These are phyloP conservation scores for Cosmopolites sordidus DNA, from an alignment of 2,888 invertebrate genomes.

Conservation along the genomic window DNA sequence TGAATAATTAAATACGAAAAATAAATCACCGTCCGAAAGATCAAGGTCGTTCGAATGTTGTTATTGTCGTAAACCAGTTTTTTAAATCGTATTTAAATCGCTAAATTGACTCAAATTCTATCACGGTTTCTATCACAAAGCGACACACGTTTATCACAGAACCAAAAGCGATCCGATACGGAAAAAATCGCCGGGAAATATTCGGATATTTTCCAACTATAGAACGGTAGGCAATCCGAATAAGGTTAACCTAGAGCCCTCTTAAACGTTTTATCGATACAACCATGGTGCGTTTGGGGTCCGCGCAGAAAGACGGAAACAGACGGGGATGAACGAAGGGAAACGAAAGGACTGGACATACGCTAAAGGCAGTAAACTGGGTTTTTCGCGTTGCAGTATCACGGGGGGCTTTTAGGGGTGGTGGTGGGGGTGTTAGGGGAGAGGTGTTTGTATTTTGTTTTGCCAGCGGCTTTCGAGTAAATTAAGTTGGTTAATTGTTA, in stretches of 20 bases:
- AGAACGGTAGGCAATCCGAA: slow-evolving; percentile 10
- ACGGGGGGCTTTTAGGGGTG: background rate
- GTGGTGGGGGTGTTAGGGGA: background rate
- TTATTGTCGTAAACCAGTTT: too few species aligned
- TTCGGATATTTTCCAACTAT: background rate
- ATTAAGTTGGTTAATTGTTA: too few species aligned
- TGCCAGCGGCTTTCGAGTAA: too few species aligned
- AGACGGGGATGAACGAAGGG: slow-evolving; percentile 9
- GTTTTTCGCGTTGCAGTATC: background rate
- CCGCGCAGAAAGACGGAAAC: slow-evolving; percentile 7
- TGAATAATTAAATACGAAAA: slow-evolving; percentile 4
- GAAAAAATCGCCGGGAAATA: background rate
- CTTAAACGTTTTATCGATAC: slow-evolving; percentile 12
- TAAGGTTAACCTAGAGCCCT: slow-evolving; percentile 23
- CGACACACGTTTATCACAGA: too few species aligned
- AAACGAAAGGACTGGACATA: slow-evolving; percentile 16
- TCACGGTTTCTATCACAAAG: too few species aligned
- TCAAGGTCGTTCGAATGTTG: too few species aligned
- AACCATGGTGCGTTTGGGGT: slow-evolving; percentile 10
- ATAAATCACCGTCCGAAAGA: too few species aligned
- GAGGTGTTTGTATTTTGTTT: too few species aligned
- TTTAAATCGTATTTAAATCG: too few species aligned
- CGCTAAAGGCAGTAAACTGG: slow-evolving; percentile 10
- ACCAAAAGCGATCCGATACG: too few species aligned
- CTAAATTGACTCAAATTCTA: too few species aligned